Percentiles rank a stretch among this genome's conserved stretches.
Conservation (phyloP, 2,113 vertebrate genomes). For the Dasyurus viverrinus region DNA sequence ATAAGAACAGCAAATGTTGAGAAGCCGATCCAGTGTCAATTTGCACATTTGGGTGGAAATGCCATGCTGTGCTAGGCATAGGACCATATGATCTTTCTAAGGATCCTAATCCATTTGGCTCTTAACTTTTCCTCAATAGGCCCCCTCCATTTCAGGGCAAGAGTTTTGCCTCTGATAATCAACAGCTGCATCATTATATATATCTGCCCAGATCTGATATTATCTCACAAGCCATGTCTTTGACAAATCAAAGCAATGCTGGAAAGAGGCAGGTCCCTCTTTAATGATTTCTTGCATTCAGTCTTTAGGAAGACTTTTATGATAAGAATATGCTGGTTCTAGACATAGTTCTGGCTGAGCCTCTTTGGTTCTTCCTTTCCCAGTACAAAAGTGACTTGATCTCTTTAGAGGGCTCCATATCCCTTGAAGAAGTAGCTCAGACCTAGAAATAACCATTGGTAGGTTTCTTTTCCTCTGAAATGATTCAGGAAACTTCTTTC, state of each 20-base stretch:
- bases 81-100: neutral
- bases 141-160: neutral
- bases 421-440: no score
- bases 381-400: no score
- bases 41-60: neutral
- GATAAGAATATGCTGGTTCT: neutral
- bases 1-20: neutral
- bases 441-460: neutral
- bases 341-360: neutral
- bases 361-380: neutral
- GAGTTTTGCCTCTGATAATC: neutral
- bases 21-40: neutral
- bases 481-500: neutral
- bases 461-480: neutral
- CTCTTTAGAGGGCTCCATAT: no score
- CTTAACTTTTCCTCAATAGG: neutral
- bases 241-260: neutral
- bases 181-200: neutral
- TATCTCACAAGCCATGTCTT: neutral
- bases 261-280: neutral
- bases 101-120: neutral
- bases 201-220: neutral
- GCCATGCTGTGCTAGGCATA: neutral
- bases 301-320: neutral
- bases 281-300: neutral